phyloP scores from a whole-genome alignment of 2,888 invertebrate species.

The Lucinisca nassula region DNA sequence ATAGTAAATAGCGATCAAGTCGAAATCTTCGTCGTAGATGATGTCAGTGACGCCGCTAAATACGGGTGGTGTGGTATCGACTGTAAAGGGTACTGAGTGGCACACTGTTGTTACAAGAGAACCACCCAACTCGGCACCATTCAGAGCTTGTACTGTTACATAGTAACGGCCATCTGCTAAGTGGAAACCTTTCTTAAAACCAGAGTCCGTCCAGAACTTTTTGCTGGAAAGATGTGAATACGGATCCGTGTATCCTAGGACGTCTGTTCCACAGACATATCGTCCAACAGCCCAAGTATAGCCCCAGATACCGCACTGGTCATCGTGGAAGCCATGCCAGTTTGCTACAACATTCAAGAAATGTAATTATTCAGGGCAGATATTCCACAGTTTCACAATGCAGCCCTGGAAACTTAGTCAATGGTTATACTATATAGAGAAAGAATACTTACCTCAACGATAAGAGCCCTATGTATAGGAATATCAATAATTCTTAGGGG shows the following conservation, averaged over 20 bases:
- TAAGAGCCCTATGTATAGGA: too few species aligned
- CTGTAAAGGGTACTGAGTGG: constrained; percentile 70
- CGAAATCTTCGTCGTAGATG: constrained; percentile 76
- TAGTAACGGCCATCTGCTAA: constrained; percentile 77
- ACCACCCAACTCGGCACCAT: constrained; percentile 70
- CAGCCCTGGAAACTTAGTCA: too few species aligned
- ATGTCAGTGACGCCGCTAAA: constrained; percentile 68
- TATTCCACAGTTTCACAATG: too few species aligned
- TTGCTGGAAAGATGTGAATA: constrained; percentile 66
- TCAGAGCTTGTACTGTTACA: constrained; percentile 76
- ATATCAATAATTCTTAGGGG: too few species aligned
- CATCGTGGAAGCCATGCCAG: constrained; percentile 77
- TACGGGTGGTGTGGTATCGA: constrained; percentile 74
- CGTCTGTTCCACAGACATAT: constrained; percentile 66
- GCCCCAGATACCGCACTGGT: constrained; percentile 76
- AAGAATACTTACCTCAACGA: too few species aligned
- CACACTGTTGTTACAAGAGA: constrained; percentile 77
- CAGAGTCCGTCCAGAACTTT: constrained; percentile 76
- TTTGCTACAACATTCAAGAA: constrained; percentile 68
- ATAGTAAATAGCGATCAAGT: constrained; percentile 71
- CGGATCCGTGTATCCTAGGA: constrained; percentile 69
- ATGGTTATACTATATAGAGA: too few species aligned
- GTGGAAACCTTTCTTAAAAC: constrained; percentile 65
- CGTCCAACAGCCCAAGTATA: constrained; percentile 77
- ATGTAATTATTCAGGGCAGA: too few species aligned